A percentile compares a stretch with the other conserved stretches of the same genome.
Evolutionary conservation across 2,113 vertebrate genomes (phyloP).

Genomic region (Ceyx margarethae): DNA sequence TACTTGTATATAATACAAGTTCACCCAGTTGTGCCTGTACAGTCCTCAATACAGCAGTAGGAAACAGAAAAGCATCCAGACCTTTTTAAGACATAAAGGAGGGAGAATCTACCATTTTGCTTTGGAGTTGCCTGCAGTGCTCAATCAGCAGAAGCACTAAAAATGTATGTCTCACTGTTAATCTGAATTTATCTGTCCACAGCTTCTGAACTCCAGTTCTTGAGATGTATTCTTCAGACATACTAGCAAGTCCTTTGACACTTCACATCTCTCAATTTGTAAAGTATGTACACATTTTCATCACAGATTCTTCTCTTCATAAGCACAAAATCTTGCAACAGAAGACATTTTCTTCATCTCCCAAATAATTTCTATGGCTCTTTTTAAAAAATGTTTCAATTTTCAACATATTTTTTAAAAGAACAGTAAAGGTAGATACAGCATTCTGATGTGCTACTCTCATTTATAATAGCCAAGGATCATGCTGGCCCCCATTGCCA

Average conservation of each 20-base stretch:
- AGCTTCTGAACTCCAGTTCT: background rate
- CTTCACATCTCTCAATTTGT: background rate
- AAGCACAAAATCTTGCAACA: background rate
- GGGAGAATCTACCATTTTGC: background rate
- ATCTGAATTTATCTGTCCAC: background rate
- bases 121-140: background rate
- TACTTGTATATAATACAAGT: background rate
- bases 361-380: background rate
- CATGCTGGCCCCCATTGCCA: background rate
- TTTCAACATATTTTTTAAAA: background rate
- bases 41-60: background rate
- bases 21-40: background rate
- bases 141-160: background rate
- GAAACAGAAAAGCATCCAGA: background rate
- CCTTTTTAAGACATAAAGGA: background rate
- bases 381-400: background rate
- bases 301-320: background rate
- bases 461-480: background rate
- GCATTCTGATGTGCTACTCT: background rate
- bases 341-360: background rate
- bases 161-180: background rate
- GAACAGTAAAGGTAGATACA: background rate
- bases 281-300: background rate
- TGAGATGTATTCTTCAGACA: background rate
- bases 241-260: background rate